These are phyloP conservation scores for Phalacrocorax carbo DNA, from an alignment of 2,113 vertebrate genomes.

Conservation along the genomic window DNA sequence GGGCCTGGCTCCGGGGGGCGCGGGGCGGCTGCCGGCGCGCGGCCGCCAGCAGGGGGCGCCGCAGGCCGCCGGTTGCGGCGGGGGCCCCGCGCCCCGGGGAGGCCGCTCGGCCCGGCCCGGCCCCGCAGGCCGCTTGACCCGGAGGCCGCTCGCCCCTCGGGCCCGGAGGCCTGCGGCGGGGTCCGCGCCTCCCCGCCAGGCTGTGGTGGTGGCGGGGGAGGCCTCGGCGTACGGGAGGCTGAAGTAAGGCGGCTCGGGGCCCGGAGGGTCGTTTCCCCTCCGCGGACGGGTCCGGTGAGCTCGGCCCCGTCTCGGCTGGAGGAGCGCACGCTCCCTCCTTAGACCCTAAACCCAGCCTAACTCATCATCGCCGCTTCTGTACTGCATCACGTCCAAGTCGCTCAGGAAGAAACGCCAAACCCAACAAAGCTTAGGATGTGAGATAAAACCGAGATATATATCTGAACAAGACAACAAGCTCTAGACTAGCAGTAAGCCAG, in stretches of 20 bases:
- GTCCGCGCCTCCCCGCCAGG: too few relatives aligned
- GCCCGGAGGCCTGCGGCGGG: too few relatives aligned
- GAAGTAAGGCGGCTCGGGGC: not conserved
- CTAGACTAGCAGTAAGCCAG: not conserved
- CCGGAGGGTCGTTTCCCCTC: rapidly evolving
- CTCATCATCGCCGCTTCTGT: rapidly evolving
- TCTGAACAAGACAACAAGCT: not conserved
- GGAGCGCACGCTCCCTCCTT: rapidly evolving
- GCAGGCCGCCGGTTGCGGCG: too few relatives aligned
- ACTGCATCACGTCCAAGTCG: rapidly evolving
- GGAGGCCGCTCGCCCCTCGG: too few relatives aligned
- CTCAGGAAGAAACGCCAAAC: not conserved
- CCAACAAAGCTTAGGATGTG: not conserved
- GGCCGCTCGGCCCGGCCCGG: too few relatives aligned
- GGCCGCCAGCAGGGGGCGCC: too few relatives aligned
- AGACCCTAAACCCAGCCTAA: rapidly evolving
- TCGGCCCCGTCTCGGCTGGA: not conserved
- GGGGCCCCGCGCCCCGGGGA: too few relatives aligned
- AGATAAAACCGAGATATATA: not conserved
- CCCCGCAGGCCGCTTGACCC: too few relatives aligned
- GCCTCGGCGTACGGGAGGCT: not conserved
- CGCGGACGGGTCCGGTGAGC: rapidly evolving
- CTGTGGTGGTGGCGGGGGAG: too few relatives aligned
- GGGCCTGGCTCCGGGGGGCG: too few relatives aligned
- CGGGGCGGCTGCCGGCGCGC: too few relatives aligned